Base-by-base conservation (phyloP, 2,797 vertebrate species). In the Galagoides demidoff region DNA sequence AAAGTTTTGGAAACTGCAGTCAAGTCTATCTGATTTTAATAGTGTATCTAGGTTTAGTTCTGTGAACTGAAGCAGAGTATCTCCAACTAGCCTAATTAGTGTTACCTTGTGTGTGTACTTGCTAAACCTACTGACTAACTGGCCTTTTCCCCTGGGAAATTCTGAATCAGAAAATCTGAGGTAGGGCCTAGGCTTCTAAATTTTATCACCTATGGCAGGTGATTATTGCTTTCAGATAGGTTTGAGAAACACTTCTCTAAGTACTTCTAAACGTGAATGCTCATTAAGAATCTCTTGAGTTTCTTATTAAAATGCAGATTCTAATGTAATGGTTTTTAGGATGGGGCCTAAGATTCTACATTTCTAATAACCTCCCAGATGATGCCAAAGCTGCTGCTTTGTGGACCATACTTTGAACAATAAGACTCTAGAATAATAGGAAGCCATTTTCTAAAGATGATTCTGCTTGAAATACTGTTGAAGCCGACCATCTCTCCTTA, bases 11-110 rank as follows among this genome's bases (percentile, higher is more conserved):
- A 83, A 92, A 91, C 22, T 7, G 0, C 43, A 79, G 37, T 94
- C 19, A 91, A 95, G 71, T 88, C 43, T 45, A 78, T 45, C 57
- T 95, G 78, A 63, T 90, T 93, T 96, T 76, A 90, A 71, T 57
- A 55, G 63, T 77, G 31, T 81, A 70, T 43, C 59, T 90, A 55
- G 25, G 79, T 70, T 87, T 78, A 92, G 29, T 74, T 87, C 57
- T 93, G 29, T 86, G 52, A 81, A 73, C 29, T 71, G 19, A 16
- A 90, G 68, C 57, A 43, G 3, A 77, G n/a, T 73, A 81, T 84
- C 27, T 10, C 55, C 94, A 74, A 82, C 13, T 89, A 90, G 9
- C 25, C 17, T 92, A 34, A 78, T 89, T 92, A 89, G 29, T 85
- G 55, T 27, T 8, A 64, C 6, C 17, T 61, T 16, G 43, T 85